Percentiles rank a stretch among this genome's conserved stretches.
phyloP scores from a whole-genome alignment of 2,113 vertebrate species.

The Otis tarda region DNA sequence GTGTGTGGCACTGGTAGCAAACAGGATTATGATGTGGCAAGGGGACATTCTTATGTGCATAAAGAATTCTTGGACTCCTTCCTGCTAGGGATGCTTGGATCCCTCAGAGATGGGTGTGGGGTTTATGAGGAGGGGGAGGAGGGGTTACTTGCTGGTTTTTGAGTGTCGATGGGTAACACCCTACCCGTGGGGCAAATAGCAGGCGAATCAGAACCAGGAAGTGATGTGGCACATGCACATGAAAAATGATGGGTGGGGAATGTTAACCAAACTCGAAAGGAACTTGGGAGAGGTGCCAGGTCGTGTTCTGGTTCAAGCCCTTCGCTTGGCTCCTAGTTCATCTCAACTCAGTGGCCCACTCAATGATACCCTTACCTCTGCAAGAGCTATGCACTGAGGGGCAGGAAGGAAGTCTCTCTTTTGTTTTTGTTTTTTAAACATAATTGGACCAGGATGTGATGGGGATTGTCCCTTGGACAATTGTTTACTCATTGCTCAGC shows the following conservation, averaged over 20 bases:
- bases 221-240: constrained; percentile 62
- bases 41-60: constrained; percentile 66
- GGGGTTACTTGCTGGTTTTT: constrained; percentile 49
- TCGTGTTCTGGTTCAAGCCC: constrained; percentile 33
- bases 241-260: constrained; percentile 65
- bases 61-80: constrained; percentile 69
- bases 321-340: background rate
- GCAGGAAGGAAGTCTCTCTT: background rate
- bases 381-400: background rate
- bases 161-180: constrained; percentile 58
- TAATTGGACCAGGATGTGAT: fast-evolving
- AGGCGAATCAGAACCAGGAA: constrained; percentile 67
- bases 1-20: constrained; percentile 67
- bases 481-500: constrained; percentile 5
- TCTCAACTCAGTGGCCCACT: background rate
- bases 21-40: constrained; percentile 63
- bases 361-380: background rate
- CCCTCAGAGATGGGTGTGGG: constrained; percentile 69
- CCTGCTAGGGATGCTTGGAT: constrained; percentile 62
- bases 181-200: constrained; percentile 69
- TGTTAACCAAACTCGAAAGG: constrained; percentile 53
- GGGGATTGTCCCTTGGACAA: background rate
- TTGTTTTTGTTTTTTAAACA: background rate
- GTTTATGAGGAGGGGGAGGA: constrained; percentile 68
- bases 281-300: constrained; percentile 56